Evolutionary conservation across 2,797 vertebrate genomes (phyloP).

Genomic region (Helostoma temminkii): DNA sequence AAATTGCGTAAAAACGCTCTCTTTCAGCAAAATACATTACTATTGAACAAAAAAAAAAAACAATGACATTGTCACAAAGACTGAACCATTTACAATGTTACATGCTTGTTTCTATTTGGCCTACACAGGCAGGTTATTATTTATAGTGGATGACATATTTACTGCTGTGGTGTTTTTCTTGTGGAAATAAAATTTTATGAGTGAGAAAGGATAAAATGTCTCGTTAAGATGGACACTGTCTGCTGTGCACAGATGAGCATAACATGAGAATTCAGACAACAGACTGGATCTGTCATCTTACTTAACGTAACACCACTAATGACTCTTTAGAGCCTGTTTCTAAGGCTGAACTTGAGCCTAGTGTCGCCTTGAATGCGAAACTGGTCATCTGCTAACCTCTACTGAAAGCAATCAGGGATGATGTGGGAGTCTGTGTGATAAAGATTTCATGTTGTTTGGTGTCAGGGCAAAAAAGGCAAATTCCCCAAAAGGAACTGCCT

Average conservation of each 20-base stretch:
- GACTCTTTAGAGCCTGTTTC: slow-evolving; percentile 15
- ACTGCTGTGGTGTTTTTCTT: slow-evolving; percentile 50
- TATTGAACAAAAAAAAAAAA: too few species aligned
- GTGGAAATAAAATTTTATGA: slow-evolving; percentile 54
- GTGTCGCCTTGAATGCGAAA: background rate
- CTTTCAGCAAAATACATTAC: too few species aligned
- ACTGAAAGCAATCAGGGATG: slow-evolving; percentile 20
- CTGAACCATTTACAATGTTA: slow-evolving; percentile 42
- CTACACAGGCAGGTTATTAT: slow-evolving; percentile 46
- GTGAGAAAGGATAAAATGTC: slow-evolving; percentile 40
- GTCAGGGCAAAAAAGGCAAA: slow-evolving; percentile 20
- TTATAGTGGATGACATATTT: slow-evolving; percentile 56
- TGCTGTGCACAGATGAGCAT: background rate
- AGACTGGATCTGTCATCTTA: slow-evolving; percentile 21
- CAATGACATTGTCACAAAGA: slow-evolving; percentile 28
- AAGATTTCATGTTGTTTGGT: slow-evolving; percentile 22
- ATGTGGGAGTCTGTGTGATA: background rate
- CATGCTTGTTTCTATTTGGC: slow-evolving; percentile 39
- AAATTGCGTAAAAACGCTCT: too few species aligned
- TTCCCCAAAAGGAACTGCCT: slow-evolving; percentile 34
- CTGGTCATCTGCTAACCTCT: slow-evolving; percentile 21
- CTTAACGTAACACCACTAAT: slow-evolving; percentile 33
- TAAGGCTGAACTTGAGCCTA: slow-evolving; percentile 15
- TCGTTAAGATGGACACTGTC: slow-evolving; percentile 28
- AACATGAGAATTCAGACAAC: slow-evolving; percentile 11